phyloP scores from a whole-genome alignment of 1,140 invertebrate genomes.

The Apolygus lucorum region DNA sequence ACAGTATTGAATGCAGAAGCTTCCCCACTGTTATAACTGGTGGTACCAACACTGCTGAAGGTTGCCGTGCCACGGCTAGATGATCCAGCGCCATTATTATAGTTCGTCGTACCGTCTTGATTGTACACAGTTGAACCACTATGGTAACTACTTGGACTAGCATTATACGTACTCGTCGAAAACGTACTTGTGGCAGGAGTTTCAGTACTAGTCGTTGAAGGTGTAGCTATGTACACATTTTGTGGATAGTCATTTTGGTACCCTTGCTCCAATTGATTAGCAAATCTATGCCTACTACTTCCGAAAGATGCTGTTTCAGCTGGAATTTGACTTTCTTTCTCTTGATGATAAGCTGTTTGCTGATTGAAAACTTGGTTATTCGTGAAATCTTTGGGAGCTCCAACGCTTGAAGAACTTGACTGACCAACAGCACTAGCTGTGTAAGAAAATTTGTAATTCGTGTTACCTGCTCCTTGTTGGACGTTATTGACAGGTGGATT shows the following conservation, averaged over 20 bases:
- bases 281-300: slow-evolving; percentile 40
- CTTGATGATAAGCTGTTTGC: background rate
- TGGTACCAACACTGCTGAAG: too few relatives aligned
- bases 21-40: background rate
- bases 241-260: slow-evolving; percentile 19
- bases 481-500: background rate
- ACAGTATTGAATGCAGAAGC: background rate
- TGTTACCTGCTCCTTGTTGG: background rate
- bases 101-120: background rate
- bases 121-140: background rate
- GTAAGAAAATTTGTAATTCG: background rate
- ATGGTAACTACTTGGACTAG: background rate
- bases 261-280: slow-evolving; percentile 26
- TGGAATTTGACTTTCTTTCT: slow-evolving; percentile 57
- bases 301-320: slow-evolving; percentile 66
- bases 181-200: too few relatives aligned
- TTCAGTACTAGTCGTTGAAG: background rate
- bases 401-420: too few relatives aligned
- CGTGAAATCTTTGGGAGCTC: background rate
- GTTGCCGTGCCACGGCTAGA: too few relatives aligned
- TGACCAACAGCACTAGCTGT: background rate
- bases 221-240: background rate
- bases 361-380: background rate
- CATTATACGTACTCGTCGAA: too few relatives aligned
- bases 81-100: background rate